phyloP scores from a whole-genome alignment of 2,888 invertebrate species.

The Meta bourneti region DNA sequence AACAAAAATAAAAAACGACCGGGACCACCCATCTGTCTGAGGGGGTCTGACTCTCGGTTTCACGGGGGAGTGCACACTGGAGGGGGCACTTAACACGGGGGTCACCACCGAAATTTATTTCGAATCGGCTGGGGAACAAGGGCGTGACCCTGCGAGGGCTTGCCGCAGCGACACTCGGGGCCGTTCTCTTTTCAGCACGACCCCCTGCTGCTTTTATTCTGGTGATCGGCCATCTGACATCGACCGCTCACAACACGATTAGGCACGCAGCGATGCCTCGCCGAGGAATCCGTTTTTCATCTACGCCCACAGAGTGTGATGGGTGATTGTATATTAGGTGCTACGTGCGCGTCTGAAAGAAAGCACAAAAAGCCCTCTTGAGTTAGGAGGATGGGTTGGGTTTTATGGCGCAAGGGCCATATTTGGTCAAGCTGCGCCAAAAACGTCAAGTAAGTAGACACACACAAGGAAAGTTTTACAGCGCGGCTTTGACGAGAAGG shows the following conservation, averaged over 20 bases:
- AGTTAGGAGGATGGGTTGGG: too few species aligned
- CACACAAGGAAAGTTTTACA: too few species aligned
- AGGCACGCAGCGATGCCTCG: neutral
- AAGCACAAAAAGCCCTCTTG: too few species aligned
- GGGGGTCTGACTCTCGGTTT: slow-evolving; percentile 6
- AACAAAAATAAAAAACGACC: neutral
- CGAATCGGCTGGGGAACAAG: slow-evolving; percentile 23
- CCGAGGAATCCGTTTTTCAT: neutral
- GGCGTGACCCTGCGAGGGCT: slow-evolving; percentile 58
- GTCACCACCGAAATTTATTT: slow-evolving; percentile 45
- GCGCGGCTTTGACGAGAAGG: too few species aligned
- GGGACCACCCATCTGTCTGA: slow-evolving; percentile 71
- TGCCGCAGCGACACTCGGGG: slow-evolving; percentile 1
- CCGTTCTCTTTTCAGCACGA: neutral
- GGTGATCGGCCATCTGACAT: slow-evolving; percentile 57
- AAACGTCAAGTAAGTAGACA: too few species aligned
- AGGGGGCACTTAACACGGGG: slow-evolving; percentile 16
- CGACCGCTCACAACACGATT: slow-evolving; percentile 1
- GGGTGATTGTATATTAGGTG: neutral
- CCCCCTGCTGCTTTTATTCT: slow-evolving; percentile 42
- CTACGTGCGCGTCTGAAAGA: too few species aligned
- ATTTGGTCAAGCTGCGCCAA: too few species aligned
- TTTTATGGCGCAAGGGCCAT: too few species aligned
- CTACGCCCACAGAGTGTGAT: neutral
- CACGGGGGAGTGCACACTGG: slow-evolving; percentile 10